Evolutionary conservation across 1,140 invertebrate genomes (phyloP), one percentile per base, ranked within the genome.

Genomic region (Sarcophaga bullata): DNA sequence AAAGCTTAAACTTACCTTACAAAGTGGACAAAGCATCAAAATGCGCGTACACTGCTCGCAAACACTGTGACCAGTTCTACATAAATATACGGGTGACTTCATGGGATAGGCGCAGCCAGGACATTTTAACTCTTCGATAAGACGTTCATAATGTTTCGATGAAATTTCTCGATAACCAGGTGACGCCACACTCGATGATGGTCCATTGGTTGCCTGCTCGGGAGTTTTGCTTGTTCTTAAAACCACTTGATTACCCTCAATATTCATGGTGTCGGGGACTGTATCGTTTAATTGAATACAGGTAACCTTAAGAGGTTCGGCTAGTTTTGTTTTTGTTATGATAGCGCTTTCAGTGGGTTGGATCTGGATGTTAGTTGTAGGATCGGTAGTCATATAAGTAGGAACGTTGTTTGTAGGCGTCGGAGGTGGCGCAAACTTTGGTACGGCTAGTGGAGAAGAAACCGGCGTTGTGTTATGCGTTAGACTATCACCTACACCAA

Each of bases 51-150:
- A 90, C 76, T 89, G 86, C 80, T 87, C 86, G 73, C 89, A 90
- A 50, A 90, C 82, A 68, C 89, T 89, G 83, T 90, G 89, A 8
- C 89, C 89, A 11, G 86, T 88, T 82, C 85, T 86, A 82, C 89
- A 90, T 50, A 89, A 84, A 25, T 87, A 52, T 2, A 90, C 85
- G 0, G 89, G 89, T 47, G 89, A 84, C 80, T 89, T 88, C 87
- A 90, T 88, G 50, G 88, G 85, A 10, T 85, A 82, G 11, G 88
- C 87, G 75, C 89, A 90, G n/a, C 89, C 89, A 2, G 89, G 89
- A 84, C 89, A 90, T 13, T 87, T 84, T 15, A 90, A 84, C 83
- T 90, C 87, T 80, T 90, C 88, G 48, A 90, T 87, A 19, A 90
- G 83, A 7, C 87, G 85, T 84, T 90, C 87, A 78, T 90, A 90